Conservation (phyloP, 2,797 vertebrate species). For the Sebastes kiyomatsui region DNA sequence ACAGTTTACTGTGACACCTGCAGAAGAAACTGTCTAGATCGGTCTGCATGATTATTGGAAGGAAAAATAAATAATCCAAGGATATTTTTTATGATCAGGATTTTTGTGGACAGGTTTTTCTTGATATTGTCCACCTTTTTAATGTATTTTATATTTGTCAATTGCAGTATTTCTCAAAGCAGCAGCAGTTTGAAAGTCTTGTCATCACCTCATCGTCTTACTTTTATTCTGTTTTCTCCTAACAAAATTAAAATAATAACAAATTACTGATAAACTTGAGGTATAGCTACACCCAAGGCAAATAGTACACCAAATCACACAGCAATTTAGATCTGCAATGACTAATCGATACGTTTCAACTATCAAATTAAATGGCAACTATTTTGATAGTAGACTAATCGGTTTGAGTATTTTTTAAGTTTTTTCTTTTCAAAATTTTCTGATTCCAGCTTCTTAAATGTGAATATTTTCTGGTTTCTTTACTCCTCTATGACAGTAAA, state of each 20-base stretch:
- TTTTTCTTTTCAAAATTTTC: too few relatives aligned
- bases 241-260: background rate
- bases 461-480: too few relatives aligned
- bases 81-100: background rate
- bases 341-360: too few relatives aligned
- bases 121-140: background rate
- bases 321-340: too few relatives aligned
- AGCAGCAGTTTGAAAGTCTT: background rate
- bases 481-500: too few relatives aligned
- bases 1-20: background rate
- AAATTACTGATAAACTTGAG: background rate
- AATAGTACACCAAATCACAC: background rate
- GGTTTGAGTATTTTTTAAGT: too few relatives aligned
- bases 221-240: background rate
- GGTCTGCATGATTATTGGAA: background rate
- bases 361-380: too few relatives aligned
- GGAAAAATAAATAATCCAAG: background rate
- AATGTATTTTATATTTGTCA: background rate
- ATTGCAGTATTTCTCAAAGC: background rate
- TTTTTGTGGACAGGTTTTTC: background rate
- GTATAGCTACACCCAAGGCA: background rate
- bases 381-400: too few relatives aligned
- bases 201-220: background rate
- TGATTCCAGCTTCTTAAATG: too few relatives aligned
- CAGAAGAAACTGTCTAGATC: background rate